Evolutionary conservation across 2,113 vertebrate genomes (phyloP), one percentile per base, ranked within the genome.

Genomic region (Alouatta palliata): DNA sequence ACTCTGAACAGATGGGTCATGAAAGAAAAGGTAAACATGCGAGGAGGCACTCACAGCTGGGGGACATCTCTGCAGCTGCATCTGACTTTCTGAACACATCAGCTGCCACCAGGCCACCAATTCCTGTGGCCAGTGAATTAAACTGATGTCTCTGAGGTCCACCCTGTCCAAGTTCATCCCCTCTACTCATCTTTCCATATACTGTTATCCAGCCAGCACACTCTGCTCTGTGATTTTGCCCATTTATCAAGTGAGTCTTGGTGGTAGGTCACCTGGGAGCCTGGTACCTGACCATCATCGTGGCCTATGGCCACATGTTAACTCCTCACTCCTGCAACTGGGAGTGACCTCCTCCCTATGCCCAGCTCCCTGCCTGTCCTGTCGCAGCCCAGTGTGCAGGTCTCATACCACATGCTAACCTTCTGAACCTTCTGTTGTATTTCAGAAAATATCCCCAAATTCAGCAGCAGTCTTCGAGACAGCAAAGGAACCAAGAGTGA

Each of bases 361-460:
- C 73, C 43, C 27, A 14, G 14, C 43, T 43, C 25, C 7, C 23
- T 19, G 19, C 17, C 37, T 5, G 1, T 40, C 32, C 47, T 13
- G 14, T 54, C 58, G 71, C 14, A 21, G 6, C 12, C 71, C 75
- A 2, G 0, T 1, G 6, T 20, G 20, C 1, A 49, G 21, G 11
- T n/a, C 37, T 43, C 10, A 52, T 37, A 27, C 13, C 70, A 70
- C 13, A 3, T 2, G 20, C 20, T 47, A 68, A 32, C 25, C 32
- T 93, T 83, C 47, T 27, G 13, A 80, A 30, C 30, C 75, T 45
- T n/a, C 32, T 54, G 27, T 27, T 73, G 19, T 61, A 30, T 47
- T 92, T 87, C 56, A 90, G 43, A 73, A 88, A 97, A 90, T n/a
- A 30, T 70, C 32, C 47, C 17, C 30, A 52, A 52, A 49, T 6